phyloP scores from a whole-genome alignment of 2,113 vertebrate genomes.

The Acinonyx jubatus region DNA sequence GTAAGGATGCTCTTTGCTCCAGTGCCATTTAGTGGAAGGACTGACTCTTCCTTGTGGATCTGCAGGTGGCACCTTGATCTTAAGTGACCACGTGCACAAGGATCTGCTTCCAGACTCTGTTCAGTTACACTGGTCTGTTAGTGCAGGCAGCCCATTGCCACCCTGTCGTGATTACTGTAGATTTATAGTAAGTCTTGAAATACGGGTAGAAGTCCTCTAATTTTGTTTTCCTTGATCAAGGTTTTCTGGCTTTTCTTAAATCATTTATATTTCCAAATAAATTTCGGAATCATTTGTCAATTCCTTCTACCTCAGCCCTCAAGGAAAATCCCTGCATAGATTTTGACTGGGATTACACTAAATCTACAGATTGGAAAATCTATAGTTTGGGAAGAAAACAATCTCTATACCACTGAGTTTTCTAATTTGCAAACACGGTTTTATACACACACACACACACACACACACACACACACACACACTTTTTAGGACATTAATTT shows the following conservation, averaged over 20 bases:
- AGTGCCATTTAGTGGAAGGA: neutral
- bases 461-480: neutral
- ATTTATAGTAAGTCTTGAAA: neutral
- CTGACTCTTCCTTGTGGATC: too few relatives aligned
- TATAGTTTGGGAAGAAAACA: neutral
- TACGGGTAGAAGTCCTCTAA: neutral
- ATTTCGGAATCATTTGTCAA: neutral
- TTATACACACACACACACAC: neutral
- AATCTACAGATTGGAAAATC: neutral
- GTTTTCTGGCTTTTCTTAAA: too few relatives aligned
- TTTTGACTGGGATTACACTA: too few relatives aligned
- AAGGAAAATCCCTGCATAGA: too few relatives aligned
- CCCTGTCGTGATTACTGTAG: too few relatives aligned
- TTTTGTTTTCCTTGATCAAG: neutral
- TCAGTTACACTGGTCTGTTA: rapidly evolving
- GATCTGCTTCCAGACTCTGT: neutral
- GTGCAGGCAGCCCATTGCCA: rapidly evolving
- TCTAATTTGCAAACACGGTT: neutral
- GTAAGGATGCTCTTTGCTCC: neutral
- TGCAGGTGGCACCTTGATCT: neutral
- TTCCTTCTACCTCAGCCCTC: neutral
- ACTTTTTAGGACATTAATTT: neutral
- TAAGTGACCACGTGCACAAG: rapidly evolving
- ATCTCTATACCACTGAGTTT: neutral
- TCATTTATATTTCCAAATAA: neutral